These are phyloP conservation scores for Nycticorax nycticorax DNA, from an alignment of 2,113 vertebrate species.

Conservation along the genomic window DNA sequence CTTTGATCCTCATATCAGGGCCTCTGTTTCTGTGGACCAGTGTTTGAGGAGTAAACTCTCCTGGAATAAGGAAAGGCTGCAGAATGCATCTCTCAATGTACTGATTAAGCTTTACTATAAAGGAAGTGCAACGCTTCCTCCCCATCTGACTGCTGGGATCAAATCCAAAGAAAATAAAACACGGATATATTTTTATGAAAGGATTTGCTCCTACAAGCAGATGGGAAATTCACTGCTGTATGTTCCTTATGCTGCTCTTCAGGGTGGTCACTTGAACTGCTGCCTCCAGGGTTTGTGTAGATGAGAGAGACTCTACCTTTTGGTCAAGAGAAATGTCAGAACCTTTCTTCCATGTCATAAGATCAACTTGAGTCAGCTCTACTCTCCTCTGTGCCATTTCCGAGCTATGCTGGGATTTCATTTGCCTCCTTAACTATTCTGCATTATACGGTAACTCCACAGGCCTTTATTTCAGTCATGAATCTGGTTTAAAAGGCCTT, in stretches of 20 bases:
- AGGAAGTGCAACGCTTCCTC: not conserved
- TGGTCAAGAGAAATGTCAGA: not conserved
- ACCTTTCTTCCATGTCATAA: not conserved
- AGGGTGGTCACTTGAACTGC: not conserved
- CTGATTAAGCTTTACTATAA: not conserved
- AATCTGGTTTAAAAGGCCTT: not conserved
- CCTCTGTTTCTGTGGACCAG: not conserved
- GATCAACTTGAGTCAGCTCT: not conserved
- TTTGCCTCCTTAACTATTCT: not conserved
- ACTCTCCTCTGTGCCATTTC: not conserved
- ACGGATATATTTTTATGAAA: not conserved
- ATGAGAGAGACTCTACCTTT: not conserved
- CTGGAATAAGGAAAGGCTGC: not conserved
- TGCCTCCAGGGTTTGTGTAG: not conserved
- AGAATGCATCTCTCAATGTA: not conserved
- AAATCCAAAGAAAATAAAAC: constrained; percentile 4
- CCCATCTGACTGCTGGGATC: constrained; percentile 17
- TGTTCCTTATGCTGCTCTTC: not conserved
- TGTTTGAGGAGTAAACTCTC: not conserved
- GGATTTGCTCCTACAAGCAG: not conserved
- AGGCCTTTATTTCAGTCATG: not conserved
- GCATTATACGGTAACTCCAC: not conserved
- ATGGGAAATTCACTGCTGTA: not conserved
- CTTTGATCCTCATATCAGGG: not conserved
- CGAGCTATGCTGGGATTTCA: not conserved